phyloP scores from a whole-genome alignment of 2,113 vertebrate species.

The Myotis yumanensis region DNA sequence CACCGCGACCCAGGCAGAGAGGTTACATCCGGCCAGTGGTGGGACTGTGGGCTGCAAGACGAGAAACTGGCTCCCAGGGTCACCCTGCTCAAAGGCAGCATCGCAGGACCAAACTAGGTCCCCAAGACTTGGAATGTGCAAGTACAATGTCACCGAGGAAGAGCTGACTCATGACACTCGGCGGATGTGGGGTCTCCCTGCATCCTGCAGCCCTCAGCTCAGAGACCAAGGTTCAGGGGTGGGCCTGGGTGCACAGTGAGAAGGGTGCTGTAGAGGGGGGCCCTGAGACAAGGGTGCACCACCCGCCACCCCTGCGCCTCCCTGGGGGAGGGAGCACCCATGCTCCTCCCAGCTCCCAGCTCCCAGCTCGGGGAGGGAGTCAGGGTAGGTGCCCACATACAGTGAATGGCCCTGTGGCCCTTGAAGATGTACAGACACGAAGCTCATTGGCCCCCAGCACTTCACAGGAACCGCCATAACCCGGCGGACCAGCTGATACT shows the following conservation, averaged over 20 bases:
- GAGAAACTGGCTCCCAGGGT: background rate
- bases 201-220: background rate
- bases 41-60: background rate
- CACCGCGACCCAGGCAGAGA: background rate
- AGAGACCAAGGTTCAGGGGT: background rate
- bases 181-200: background rate
- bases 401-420: background rate
- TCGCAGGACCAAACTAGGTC: background rate
- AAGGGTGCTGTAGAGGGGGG: background rate
- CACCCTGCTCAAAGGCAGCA: fast-evolving
- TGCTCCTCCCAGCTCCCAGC: background rate
- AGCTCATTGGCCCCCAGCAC: background rate
- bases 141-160: fast-evolving
- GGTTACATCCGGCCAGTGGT: fast-evolving
- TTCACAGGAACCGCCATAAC: fast-evolving
- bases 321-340: fast-evolving
- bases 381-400: fast-evolving
- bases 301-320: background rate
- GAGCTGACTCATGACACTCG: background rate
- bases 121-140: background rate
- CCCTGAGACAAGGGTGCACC: too few species aligned
- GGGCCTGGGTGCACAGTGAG: background rate
- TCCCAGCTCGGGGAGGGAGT: too few species aligned
- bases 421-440: background rate
- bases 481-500: fast-evolving